Percentiles rank a stretch among this genome's conserved stretches.
Conservation (phyloP, 2,113 vertebrate genomes). For the Sterrhoptilus dennistouni region DNA sequence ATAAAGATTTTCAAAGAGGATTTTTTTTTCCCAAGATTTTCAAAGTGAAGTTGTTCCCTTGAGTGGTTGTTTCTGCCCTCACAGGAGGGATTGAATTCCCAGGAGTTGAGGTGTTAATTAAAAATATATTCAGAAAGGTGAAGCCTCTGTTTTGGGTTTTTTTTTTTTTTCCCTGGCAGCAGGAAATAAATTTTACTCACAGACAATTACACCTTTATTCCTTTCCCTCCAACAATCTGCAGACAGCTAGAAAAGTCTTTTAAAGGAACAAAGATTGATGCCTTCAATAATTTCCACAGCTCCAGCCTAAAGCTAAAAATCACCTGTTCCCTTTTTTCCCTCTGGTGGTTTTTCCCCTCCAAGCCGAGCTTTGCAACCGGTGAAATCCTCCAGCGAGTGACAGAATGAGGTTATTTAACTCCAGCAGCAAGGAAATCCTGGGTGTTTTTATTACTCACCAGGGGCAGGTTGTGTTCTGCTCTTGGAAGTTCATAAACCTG, state of each 20-base stretch:
- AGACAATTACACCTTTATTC: not conserved
- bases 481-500: not conserved
- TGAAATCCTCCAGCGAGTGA: not conserved
- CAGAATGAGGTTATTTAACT: not conserved
- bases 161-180: not conserved
- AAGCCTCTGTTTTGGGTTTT: not conserved
- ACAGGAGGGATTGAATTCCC: not conserved
- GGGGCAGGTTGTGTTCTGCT: not conserved
- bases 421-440: not conserved
- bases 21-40: not conserved
- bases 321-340: not conserved
- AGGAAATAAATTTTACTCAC: not conserved
- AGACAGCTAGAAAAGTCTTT: not conserved
- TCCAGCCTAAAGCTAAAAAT: not conserved
- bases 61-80: not conserved
- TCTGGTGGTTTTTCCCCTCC: not conserved
- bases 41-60: not conserved
- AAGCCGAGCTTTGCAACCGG: not conserved
- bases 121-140: not conserved
- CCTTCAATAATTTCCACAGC: not conserved
- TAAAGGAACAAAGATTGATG: not conserved
- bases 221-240: not conserved
- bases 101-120: not conserved
- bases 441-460: not conserved
- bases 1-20: not conserved